Evolutionary conservation across 2,888 invertebrate species (phyloP).

Genomic region (Acanthoscelides obtectus): DNA sequence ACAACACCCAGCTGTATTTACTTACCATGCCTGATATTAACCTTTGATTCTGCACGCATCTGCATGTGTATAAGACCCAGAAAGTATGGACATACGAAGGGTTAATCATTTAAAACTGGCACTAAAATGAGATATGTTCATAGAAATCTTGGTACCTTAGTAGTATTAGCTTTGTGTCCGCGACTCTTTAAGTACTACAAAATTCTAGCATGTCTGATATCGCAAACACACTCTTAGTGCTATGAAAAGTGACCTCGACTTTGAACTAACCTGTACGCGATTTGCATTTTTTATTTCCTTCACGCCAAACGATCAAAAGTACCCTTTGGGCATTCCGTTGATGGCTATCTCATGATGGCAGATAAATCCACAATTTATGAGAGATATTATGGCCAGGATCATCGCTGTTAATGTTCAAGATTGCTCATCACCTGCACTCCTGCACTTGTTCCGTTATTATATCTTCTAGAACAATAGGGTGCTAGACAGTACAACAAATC

Average conservation of each 20-base stretch:
- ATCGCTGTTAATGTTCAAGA: conserved; percentile 35
- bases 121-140: no score
- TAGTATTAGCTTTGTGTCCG: no score
- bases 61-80: no score
- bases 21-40: no score
- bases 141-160: no score
- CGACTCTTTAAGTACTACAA: no score
- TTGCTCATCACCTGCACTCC: conserved; percentile 16
- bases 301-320: neutral
- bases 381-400: conserved; percentile 32
- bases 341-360: conserved; percentile 35
- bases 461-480: neutral
- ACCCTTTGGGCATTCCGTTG: conserved; percentile 10
- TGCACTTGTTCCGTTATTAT: neutral
- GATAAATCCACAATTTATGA: conserved; percentile 34
- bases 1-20: no score
- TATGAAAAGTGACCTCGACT: neutral
- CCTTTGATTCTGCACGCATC: no score
- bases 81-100: no score
- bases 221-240: neutral
- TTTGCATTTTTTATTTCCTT: neutral
- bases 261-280: neutral
- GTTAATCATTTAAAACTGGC: no score
- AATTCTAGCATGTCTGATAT: neutral
- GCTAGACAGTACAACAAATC: neutral